Evolutionary conservation across 2,113 vertebrate species (phyloP), one percentile per base, ranked within the genome.

Genomic region (Anarhynchus alexandrinus): DNA sequence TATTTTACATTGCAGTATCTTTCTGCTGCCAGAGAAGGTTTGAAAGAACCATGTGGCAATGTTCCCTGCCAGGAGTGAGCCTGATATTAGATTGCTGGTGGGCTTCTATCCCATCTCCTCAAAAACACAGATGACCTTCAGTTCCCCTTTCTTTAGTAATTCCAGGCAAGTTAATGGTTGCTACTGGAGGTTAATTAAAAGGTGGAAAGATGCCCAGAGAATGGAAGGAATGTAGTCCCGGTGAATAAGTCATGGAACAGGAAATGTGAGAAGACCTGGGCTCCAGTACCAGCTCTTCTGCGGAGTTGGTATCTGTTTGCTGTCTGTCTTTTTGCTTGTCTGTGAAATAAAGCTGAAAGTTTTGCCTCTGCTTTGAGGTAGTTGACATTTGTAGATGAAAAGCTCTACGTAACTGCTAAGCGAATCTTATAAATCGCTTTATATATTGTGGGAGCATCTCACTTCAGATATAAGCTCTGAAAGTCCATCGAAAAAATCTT

Each of bases 141-240:
- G 49, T 89, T 96, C 78, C 89, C 65, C 86, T 95, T 94, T 80
- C 92, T 82, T 93, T 62, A 90, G 70, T 66, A 66, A 77, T 94
- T 65, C 82, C 66, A 71, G 71, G 78, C 87, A 70, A 95, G 71
- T 86, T 85, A 88, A 80, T 90, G 84, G 71, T 59, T 96, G 88
- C 93, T 93, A 67, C 85, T 96, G 88, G 87, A 83, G 30, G 59
- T 92, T 92, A 86, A 88, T 95, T 94, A 93, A 58, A 96, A 94
- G 71, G 88, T 93, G 85, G 85, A 93, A 95, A 78, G 92, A 81
- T 67, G 82, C 71, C 82, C 79, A 81, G 93, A 78, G 88, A 92
- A 74, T 57, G 66, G 84, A 79, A 86, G 71, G 91, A 91, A 93
- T 82, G 80, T 58, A 84, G 85, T 91, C 47, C 65, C 1, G 4